phyloP scores from a whole-genome alignment of 2,113 vertebrate genomes.

The Diadophis punctatus region DNA sequence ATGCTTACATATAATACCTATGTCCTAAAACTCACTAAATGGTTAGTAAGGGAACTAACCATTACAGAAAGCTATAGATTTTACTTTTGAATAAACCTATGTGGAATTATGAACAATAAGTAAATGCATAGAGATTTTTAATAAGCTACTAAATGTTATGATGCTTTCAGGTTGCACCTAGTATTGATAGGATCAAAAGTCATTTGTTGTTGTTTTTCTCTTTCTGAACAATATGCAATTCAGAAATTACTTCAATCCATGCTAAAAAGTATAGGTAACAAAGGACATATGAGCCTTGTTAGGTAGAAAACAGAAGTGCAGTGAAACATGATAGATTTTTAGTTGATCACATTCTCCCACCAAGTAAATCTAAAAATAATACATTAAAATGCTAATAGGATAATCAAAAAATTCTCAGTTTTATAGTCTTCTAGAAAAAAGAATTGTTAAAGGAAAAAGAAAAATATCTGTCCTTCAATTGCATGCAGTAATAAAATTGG shows the following conservation, averaged over 20 bases:
- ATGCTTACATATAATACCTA: neutral
- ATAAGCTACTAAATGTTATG: neutral
- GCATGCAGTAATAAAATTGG: neutral
- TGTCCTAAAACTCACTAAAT: neutral
- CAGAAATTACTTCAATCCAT: neutral
- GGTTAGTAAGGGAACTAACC: neutral
- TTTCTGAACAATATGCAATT: neutral
- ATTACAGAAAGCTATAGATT: neutral
- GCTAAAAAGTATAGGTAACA: neutral
- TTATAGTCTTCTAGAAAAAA: neutral
- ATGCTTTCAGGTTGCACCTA: neutral
- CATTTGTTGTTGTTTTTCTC: neutral
- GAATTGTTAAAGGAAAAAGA: neutral
- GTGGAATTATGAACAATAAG: neutral
- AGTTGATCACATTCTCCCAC: conserved; percentile 24
- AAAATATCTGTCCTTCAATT: neutral
- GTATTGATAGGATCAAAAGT: neutral
- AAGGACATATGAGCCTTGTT: neutral
- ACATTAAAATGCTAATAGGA: conserved; percentile 9
- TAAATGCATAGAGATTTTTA: neutral
- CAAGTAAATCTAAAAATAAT: conserved; percentile 20
- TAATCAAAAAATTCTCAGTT: conserved; percentile 5
- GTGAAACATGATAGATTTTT: neutral
- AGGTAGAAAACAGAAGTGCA: neutral
- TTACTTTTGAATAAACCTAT: neutral